Percentiles rank a stretch among this genome's conserved stretches.
Evolutionary conservation across 2,797 vertebrate species (phyloP).

Genomic region (Micrastur ruficollis): DNA sequence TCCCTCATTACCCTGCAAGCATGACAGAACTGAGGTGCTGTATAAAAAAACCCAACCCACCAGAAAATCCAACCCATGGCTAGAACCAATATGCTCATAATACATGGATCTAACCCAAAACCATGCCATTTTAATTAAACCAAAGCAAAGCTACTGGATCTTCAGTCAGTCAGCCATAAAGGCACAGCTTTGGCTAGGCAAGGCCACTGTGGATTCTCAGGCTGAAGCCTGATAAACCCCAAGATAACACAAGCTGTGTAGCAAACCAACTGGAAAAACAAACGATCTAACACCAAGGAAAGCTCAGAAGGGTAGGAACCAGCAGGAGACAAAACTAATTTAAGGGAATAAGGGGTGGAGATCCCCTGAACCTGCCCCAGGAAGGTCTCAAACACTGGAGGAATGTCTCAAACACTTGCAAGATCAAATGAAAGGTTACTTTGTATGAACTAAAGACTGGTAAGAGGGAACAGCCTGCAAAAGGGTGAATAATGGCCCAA

Average conservation of each 20-base stretch:
- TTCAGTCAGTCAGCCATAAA: neutral
- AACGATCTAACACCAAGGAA: too few relatives aligned
- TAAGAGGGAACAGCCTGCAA: too few relatives aligned
- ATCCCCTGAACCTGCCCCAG: too few relatives aligned
- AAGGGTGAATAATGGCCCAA: too few relatives aligned
- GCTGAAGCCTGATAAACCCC: neutral
- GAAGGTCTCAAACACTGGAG: too few relatives aligned
- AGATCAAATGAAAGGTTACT: too few relatives aligned
- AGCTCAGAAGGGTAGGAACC: too few relatives aligned
- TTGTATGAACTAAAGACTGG: too few relatives aligned
- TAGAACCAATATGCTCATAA: neutral
- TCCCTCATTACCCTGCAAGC: neutral
- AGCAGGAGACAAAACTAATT: too few relatives aligned
- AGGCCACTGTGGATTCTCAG: neutral
- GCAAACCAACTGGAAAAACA: too few relatives aligned
- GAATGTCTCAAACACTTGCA: too few relatives aligned
- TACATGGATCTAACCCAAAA: neutral
- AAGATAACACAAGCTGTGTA: neutral
- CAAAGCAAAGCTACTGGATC: neutral
- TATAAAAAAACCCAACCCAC: neutral
- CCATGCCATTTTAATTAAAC: neutral
- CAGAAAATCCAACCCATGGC: neutral
- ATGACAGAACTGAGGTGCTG: neutral
- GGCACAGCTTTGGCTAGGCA: neutral
- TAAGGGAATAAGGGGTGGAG: too few relatives aligned